These are phyloP conservation scores for Pomatorhinus ruficollis DNA, from an alignment of 2,113 vertebrate genomes.

Conservation along the genomic window DNA sequence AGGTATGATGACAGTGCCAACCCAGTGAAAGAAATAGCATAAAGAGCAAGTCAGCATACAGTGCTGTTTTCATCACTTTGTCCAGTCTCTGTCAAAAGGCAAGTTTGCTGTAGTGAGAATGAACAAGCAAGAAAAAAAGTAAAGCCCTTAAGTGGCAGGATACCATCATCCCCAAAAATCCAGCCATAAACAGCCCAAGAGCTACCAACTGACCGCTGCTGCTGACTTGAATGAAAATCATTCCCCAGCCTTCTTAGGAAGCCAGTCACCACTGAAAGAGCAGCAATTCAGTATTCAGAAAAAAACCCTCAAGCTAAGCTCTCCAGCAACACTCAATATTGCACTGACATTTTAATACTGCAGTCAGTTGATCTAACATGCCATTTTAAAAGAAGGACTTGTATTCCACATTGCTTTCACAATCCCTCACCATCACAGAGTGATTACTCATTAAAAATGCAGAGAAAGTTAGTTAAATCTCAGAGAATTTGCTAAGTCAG, in stretches of 20 bases:
- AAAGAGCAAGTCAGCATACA: not conserved
- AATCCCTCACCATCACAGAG: not conserved
- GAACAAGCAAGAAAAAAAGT: not conserved
- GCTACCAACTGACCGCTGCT: not conserved
- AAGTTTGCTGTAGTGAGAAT: not conserved
- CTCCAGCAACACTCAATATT: not conserved
- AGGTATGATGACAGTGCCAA: not conserved
- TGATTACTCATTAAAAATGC: not conserved
- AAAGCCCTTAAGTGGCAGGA: not conserved
- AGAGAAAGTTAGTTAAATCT: not conserved
- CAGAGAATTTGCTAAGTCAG: not conserved
- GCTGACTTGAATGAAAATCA: not conserved
- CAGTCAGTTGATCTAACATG: not conserved
- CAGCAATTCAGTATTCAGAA: not conserved
- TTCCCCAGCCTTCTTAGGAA: not conserved
- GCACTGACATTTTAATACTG: constrained; percentile 18
- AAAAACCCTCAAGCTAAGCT: not conserved
- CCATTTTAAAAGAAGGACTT: not conserved
- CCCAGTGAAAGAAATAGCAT: not conserved
- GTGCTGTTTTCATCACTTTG: not conserved
- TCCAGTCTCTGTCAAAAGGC: not conserved
- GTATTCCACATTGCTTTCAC: not conserved
- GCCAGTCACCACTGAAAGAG: not conserved
- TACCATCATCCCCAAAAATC: not conserved
- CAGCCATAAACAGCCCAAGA: not conserved